A percentile compares a stretch with the other conserved stretches of the same genome.
Evolutionary conservation across 2,113 vertebrate genomes (phyloP).

Genomic region (Eudorcas thomsonii): DNA sequence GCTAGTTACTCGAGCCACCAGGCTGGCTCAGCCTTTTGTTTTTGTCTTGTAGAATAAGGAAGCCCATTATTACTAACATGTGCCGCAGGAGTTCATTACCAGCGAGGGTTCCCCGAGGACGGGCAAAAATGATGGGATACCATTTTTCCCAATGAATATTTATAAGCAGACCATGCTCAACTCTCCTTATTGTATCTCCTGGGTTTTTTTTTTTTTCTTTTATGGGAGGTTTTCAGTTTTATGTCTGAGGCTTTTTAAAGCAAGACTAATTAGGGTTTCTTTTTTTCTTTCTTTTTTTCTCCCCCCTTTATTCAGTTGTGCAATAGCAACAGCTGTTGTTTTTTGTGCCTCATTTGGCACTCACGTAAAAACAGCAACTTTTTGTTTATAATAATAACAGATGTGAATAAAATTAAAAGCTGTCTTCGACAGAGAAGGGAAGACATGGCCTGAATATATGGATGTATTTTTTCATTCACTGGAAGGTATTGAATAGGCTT

Average conservation of each 20-base stretch:
- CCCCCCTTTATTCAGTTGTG: slow-evolving; percentile 78
- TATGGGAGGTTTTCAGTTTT: slow-evolving; percentile 81
- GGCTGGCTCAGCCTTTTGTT: slow-evolving; percentile 72
- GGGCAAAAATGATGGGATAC: slow-evolving; percentile 77
- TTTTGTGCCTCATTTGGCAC: slow-evolving; percentile 82
- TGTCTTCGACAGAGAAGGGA: slow-evolving; percentile 73
- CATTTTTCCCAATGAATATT: slow-evolving; percentile 83
- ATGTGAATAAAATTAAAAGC: slow-evolving; percentile 83
- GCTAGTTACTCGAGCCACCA: slow-evolving; percentile 78
- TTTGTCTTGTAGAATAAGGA: slow-evolving; percentile 84
- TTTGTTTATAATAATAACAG: slow-evolving; percentile 86
- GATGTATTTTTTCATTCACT: slow-evolving; percentile 64
- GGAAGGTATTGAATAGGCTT: slow-evolving; percentile 70
- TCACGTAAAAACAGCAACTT: slow-evolving; percentile 79
- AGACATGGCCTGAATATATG: slow-evolving; percentile 65
- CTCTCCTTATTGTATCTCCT: slow-evolving; percentile 69
- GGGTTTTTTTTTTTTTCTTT: slow-evolving; percentile 37
- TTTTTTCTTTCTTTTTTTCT: not conserved
- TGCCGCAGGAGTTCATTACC: slow-evolving; percentile 79
- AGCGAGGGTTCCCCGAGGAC: slow-evolving; percentile 77
- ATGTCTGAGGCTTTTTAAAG: slow-evolving; percentile 81
- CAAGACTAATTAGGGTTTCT: slow-evolving; percentile 80
- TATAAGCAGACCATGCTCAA: slow-evolving; percentile 79
- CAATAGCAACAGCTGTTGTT: slow-evolving; percentile 85
- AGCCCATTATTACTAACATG: slow-evolving; percentile 83